Percentiles rank a stretch among this genome's conserved stretches.
Conservation (phyloP, 53 echinoderm and acorn worm species). For the Actinopyga echinites region DNA sequence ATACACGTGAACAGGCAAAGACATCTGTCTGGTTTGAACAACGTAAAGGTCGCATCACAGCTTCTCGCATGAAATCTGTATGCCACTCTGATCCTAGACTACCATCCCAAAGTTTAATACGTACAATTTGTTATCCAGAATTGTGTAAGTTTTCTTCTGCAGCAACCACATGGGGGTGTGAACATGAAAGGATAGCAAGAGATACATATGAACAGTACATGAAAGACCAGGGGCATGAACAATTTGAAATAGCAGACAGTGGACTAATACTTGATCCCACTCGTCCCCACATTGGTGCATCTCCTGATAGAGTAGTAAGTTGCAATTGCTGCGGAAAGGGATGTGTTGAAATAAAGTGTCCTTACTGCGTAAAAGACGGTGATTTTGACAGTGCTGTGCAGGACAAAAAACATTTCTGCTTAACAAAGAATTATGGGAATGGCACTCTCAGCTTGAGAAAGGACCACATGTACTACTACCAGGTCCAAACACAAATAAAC, state of each 20-base stretch:
- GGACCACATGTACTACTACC: slow-evolving; percentile 30
- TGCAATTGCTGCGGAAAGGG: slow-evolving; percentile 51
- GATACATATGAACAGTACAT: not conserved
- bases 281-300: slow-evolving; percentile 41
- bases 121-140: slow-evolving; percentile 37
- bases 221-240: slow-evolving; percentile 18
- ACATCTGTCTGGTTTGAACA: slow-evolving; percentile 5
- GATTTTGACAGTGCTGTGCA: not conserved
- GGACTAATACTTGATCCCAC: slow-evolving; percentile 21
- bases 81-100: slow-evolving; percentile 3
- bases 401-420: not conserved
- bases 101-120: slow-evolving; percentile 35
- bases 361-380: not conserved
- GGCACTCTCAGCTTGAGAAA: not conserved
- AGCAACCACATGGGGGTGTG: slow-evolving; percentile 52
- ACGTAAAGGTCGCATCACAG: slow-evolving; percentile 15
- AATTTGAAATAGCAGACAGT: slow-evolving; percentile 7
- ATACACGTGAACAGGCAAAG: not conserved
- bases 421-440: not conserved
- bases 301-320: slow-evolving; percentile 32
- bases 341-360: slow-evolving; percentile 40
- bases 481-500: slow-evolving; percentile 26
- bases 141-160: slow-evolving; percentile 2
- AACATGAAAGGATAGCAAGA: slow-evolving; percentile 39
- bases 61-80: slow-evolving; percentile 8